Percentiles rank a stretch among this genome's conserved stretches.
Conservation (phyloP, 2,797 vertebrate species). For the Perodicticus potto region DNA sequence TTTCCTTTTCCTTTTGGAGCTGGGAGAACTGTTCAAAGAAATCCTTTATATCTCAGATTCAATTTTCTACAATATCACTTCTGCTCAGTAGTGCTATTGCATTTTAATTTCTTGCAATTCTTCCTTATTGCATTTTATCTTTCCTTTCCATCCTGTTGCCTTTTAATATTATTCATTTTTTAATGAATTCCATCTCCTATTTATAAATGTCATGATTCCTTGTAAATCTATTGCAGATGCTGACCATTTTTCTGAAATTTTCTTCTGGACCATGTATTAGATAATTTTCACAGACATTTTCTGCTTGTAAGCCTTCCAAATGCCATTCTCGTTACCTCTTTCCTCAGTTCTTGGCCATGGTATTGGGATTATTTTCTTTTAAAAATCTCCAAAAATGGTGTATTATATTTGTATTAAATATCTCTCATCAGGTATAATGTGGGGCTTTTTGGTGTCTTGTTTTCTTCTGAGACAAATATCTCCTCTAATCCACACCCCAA, state of each 20-base stretch:
- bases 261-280: neutral
- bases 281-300: constrained; percentile 33
- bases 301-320: neutral
- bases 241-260: neutral
- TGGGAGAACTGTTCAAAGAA: neutral
- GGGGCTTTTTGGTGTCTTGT: neutral
- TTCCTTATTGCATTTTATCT: neutral
- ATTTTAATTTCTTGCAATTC: constrained; percentile 29
- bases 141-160: neutral
- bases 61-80: neutral
- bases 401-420: neutral
- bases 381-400: neutral
- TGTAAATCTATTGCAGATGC: neutral
- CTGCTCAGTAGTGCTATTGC: neutral
- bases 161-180: neutral
- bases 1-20: neutral
- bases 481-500: neutral
- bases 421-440: neutral
- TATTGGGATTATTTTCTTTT: neutral
- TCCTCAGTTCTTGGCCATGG: neutral
- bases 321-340: neutral
- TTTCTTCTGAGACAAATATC: constrained; percentile 16
- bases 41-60: neutral
- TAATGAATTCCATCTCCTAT: neutral
- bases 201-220: neutral